phyloP scores from a whole-genome alignment of 2,113 vertebrate species.

The Orycteropus afer region DNA sequence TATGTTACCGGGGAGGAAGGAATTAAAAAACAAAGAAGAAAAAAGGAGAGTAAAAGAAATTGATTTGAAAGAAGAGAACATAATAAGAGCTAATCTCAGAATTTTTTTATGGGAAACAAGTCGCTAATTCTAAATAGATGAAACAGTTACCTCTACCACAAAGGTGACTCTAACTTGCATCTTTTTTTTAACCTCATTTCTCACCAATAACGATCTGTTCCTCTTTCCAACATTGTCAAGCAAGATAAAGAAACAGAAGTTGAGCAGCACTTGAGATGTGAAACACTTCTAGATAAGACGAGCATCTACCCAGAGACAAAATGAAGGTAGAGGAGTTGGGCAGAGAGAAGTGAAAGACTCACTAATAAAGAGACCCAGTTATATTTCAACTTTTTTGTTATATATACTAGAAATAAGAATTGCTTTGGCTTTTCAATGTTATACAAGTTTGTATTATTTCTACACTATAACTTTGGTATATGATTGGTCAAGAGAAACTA shows the following conservation, averaged over 20 bases:
- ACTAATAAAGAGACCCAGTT: background rate
- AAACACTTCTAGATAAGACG: background rate
- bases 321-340: background rate
- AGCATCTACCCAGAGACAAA: background rate
- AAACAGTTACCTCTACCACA: background rate
- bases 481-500: background rate
- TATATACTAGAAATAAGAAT: background rate
- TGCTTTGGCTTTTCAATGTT: background rate
- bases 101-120: background rate
- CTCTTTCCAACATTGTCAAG: background rate
- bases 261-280: background rate
- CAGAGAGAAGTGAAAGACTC: background rate
- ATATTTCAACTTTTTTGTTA: background rate
- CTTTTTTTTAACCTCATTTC: background rate
- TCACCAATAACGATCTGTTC: background rate
- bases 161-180: background rate
- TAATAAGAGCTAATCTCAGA: no score
- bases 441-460: background rate
- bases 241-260: background rate
- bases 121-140: background rate
- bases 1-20: background rate
- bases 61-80: background rate
- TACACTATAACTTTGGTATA: background rate
- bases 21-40: background rate
- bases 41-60: background rate